These are phyloP conservation scores for Cyprinus carpio DNA, from an alignment of 2,113 vertebrate genomes.

Conservation along the genomic window DNA sequence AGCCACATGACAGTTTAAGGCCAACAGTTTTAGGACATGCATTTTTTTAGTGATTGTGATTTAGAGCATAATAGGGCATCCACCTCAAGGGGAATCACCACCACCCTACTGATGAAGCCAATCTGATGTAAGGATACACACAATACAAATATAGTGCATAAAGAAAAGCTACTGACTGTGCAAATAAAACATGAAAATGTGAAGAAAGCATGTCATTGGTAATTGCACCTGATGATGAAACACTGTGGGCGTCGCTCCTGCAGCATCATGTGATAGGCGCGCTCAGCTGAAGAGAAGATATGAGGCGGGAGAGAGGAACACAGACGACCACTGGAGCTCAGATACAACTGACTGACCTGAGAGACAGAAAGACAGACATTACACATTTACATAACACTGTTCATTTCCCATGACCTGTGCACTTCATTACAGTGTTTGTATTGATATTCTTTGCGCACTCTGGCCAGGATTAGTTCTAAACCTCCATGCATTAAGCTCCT, in stretches of 20 bases:
- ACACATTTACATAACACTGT: neutral
- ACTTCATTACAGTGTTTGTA: neutral
- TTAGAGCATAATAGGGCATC: neutral
- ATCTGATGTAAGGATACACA: neutral
- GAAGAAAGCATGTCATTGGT: neutral
- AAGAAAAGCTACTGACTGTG: neutral
- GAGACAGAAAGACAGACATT: slow-evolving; percentile 41
- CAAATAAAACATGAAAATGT: neutral
- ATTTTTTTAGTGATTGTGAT: neutral
- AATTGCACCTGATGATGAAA: slow-evolving; percentile 90
- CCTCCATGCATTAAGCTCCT: neutral
- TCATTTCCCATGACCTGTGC: neutral
- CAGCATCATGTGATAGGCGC: slow-evolving; percentile 90
- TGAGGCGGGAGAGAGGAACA: slow-evolving; percentile 91
- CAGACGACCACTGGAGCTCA: slow-evolving; percentile 82
- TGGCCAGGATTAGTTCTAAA: neutral
- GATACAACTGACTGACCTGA: slow-evolving; percentile 93
- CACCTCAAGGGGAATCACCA: neutral
- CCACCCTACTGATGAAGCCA: neutral
- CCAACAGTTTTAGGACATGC: neutral
- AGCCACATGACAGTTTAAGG: neutral
- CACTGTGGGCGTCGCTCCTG: slow-evolving; percentile 87
- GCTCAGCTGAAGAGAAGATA: slow-evolving; percentile 92
- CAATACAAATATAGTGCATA: neutral
- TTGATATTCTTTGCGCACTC: neutral